Conservation (phyloP, 2,113 vertebrate species). For the Callospermophilus lateralis region DNA sequence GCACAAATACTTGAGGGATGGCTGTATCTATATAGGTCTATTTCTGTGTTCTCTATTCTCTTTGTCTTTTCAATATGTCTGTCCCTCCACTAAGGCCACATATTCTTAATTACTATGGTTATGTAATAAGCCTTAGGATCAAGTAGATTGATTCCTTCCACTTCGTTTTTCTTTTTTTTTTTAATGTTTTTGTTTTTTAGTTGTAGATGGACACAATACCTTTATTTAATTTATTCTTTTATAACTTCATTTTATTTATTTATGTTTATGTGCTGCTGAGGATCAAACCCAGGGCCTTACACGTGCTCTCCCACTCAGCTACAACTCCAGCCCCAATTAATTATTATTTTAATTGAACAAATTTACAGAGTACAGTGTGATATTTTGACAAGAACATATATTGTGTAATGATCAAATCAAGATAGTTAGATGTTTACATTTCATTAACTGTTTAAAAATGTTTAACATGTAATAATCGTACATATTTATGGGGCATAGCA, state of each 20-base stretch:
- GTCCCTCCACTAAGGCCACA: not conserved
- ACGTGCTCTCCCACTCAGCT: too few species aligned
- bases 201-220: too few species aligned
- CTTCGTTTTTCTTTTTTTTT: not conserved
- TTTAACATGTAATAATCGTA: not conserved
- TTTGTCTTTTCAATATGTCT: slow-evolving; percentile 5
- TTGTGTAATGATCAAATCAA: not conserved
- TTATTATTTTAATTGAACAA: not conserved
- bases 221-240: too few species aligned
- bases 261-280: too few species aligned
- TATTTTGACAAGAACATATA: not conserved
- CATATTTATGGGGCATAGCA: not conserved
- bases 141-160: not conserved
- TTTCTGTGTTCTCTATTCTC: not conserved
- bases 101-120: not conserved
- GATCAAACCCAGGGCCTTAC: too few species aligned
- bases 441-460: not conserved
- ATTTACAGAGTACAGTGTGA: not conserved
- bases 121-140: not conserved
- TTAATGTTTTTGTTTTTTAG: too few species aligned
- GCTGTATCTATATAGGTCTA: not conserved
- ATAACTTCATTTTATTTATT: too few species aligned
- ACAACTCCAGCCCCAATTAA: not conserved
- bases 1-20: not conserved
- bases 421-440: too few species aligned